phyloP scores from a whole-genome alignment of 2,888 invertebrate species.

The Caradrina kadenii region DNA sequence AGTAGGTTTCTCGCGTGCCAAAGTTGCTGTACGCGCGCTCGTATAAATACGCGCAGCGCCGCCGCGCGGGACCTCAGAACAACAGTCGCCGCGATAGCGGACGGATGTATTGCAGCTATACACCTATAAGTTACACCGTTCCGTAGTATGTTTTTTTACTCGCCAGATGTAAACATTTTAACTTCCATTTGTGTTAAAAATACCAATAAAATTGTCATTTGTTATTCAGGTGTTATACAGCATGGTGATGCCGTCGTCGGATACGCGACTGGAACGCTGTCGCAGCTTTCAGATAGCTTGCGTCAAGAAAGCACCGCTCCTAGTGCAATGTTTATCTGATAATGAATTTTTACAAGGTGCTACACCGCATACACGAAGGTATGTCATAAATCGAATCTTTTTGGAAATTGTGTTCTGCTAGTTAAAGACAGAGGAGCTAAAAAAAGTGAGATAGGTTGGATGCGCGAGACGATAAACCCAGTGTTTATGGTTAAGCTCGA shows the following conservation, averaged over 20 bases:
- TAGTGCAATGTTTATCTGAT: slow-evolving; percentile 87
- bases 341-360: slow-evolving; percentile 87
- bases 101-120: no score
- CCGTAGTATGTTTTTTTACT: not conserved
- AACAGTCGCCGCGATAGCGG: no score
- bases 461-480: no score
- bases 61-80: no score
- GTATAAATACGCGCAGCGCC: no score
- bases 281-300: slow-evolving; percentile 91
- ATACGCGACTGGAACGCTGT: slow-evolving; percentile 93
- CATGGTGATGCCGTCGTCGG: slow-evolving; percentile 97
- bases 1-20: no score
- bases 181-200: not conserved
- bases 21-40: no score
- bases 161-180: not conserved
- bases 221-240: slow-evolving; percentile 94
- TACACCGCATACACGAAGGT: slow-evolving; percentile 87
- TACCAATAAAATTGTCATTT: slow-evolving; percentile 10
- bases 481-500: no score
- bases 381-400: slow-evolving; percentile 24
- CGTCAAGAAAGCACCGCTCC: slow-evolving; percentile 89
- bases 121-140: no score
- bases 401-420: not conserved
- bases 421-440: no score
- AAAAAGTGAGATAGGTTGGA: no score